Percentiles rank a stretch among this genome's conserved stretches.
phyloP scores from a whole-genome alignment of 2,888 invertebrate genomes.

The Falcaria lacertinaria region DNA sequence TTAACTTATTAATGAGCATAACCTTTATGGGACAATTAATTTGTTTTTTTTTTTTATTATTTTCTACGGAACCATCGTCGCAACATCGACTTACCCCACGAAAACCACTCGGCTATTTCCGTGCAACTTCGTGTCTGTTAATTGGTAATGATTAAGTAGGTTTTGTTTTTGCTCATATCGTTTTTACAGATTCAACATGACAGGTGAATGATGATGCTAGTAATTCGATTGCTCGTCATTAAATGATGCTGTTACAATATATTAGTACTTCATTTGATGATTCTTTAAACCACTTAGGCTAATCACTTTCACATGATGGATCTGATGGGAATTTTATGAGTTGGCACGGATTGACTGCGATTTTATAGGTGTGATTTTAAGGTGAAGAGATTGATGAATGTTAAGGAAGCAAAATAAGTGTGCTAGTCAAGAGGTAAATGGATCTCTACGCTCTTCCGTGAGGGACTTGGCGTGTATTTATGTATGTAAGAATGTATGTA shows the following conservation, averaged over 20 bases:
- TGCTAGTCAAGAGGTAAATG: too few relatives aligned
- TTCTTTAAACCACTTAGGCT: neutral
- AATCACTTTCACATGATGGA: too few relatives aligned
- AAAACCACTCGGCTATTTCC: slow-evolving; percentile 8
- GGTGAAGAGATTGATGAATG: too few relatives aligned
- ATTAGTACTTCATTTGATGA: neutral
- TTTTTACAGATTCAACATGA: slow-evolving; percentile 19
- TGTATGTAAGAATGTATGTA: too few relatives aligned
- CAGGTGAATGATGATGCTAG: slow-evolving; percentile 43
- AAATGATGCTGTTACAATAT: slow-evolving; percentile 20
- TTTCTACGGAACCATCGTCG: neutral
- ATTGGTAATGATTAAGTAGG: slow-evolving; percentile 38
- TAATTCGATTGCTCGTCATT: slow-evolving; percentile 37
- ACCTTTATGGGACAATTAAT: too few relatives aligned
- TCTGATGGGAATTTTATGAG: too few relatives aligned
- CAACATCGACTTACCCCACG: neutral
- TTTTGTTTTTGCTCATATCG: slow-evolving; percentile 26
- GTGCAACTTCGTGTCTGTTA: slow-evolving; percentile 25
- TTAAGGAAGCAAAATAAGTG: too few relatives aligned
- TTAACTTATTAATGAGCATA: too few relatives aligned
- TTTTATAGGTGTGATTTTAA: too few relatives aligned
- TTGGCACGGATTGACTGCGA: too few relatives aligned
- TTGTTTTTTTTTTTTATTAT: neutral
- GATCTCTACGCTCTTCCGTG: too few relatives aligned
- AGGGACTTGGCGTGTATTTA: too few relatives aligned